These are phyloP conservation scores for Thaumetopoea pityocampa DNA, from an alignment of 1,140 invertebrate species.

Conservation along the genomic window DNA sequence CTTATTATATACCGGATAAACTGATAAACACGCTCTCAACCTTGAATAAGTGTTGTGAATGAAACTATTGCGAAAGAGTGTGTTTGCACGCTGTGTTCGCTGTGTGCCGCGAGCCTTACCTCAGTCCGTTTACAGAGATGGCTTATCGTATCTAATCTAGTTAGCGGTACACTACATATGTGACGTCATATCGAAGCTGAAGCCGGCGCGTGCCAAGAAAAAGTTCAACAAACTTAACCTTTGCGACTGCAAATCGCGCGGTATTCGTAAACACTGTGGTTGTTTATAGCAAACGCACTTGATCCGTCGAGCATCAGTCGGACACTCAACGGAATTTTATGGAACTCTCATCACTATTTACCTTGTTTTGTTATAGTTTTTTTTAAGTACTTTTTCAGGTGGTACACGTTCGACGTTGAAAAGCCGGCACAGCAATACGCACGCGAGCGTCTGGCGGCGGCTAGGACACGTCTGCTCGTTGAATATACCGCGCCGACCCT, in stretches of 20 bases:
- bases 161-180: conserved; percentile 43
- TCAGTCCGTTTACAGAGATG: conserved; percentile 33
- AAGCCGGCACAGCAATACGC: conserved; percentile 19
- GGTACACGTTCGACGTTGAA: conserved; percentile 29
- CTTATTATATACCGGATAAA: conserved; percentile 18
- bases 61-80: conserved; percentile 26
- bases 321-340: no score
- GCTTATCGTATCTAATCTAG: conserved; percentile 58
- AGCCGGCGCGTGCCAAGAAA: conserved; percentile 46
- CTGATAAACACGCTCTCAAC: conserved; percentile 31
- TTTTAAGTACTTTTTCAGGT: conserved; percentile 31
- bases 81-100: conserved; percentile 44
- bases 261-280: conserved; percentile 14
- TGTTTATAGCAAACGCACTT: conserved; percentile 12
- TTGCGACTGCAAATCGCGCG: conserved; percentile 16
- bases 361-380: no score
- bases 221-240: conserved; percentile 68
- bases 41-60: conserved; percentile 34
- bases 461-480: conserved; percentile 38
- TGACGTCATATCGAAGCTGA: conserved; percentile 53
- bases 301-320: conserved; percentile 1
- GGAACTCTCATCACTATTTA: no score
- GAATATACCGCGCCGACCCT: conserved; percentile 36
- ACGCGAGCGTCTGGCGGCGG: conserved; percentile 40
- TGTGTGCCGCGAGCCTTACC: conserved; percentile 29